Base-by-base conservation (phyloP, 2,888 invertebrate species). In the Melipona beecheii region DNA sequence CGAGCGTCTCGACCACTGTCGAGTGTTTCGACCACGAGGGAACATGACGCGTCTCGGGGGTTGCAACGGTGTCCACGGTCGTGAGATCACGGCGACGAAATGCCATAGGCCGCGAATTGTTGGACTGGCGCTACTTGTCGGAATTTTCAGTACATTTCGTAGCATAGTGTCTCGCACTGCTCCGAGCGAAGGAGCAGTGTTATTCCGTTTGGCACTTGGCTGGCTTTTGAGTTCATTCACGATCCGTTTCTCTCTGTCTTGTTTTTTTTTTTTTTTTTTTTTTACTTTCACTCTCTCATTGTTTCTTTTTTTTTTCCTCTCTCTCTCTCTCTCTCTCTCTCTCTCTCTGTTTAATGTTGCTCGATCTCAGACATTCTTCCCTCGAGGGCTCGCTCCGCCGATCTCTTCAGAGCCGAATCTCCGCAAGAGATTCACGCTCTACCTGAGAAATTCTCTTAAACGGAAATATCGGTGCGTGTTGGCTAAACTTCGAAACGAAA, bases 91-190 rank as follows among this genome's bases (percentile, higher is more conserved):
- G 31, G 19, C 15, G 3, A 54, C 36, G 31, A 24, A 58, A 9
- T 9, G 65, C 36, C 49, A 62, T 64, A 43, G 74, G 62, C 24
- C 60, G 78, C 78, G 75, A 56, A 77, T 75, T 84, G 85, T 88
- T 89, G 85, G 89, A 89, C 81, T 84, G 89, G 89, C 89, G 89
- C 89, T 89, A 89, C 89, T 89, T 89, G 89, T 88, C 86, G 88
- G 84, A 84, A 83, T 69, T 84, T 68, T 78, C 68, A 79, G 70
- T 87, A 84, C 70, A 62, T 81, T 31, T 84, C 64, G 75, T 79
- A 60, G 74, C 75, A 77, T 43, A 84, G 80, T 86, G 77, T 87
- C 83, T 85, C 78, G 86, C 24, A 80, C 82, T 86, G 82, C 54
- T 83, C 62, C 81, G 50, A 71, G 78, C 81, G 70, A 81, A 70